A percentile compares a stretch with the other conserved stretches of the same genome.
phyloP scores from a whole-genome alignment of 2,113 vertebrate species.

The Scolopax mira region DNA sequence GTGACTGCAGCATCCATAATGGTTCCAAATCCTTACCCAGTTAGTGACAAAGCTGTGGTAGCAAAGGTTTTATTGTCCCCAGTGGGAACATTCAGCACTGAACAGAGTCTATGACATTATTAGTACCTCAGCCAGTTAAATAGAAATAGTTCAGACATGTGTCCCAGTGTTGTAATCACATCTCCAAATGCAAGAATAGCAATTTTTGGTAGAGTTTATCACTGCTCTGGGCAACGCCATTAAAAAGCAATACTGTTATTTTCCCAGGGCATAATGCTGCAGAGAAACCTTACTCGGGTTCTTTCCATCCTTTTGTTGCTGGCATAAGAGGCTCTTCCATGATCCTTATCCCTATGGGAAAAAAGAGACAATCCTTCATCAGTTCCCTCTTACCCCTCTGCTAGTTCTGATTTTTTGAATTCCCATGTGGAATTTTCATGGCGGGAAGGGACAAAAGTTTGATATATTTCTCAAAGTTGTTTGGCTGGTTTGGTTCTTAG shows the following conservation, averaged over 20 bases:
- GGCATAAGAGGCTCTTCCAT: neutral
- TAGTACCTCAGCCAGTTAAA: slow-evolving; percentile 27
- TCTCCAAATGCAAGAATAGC: slow-evolving; percentile 36
- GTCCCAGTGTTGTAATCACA: neutral
- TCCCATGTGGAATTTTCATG: neutral
- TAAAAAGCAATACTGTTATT: neutral
- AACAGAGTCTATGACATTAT: neutral
- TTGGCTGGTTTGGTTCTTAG: neutral
- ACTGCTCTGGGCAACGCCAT: slow-evolving; percentile 19
- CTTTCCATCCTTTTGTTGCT: neutral
- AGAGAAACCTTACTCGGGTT: neutral
- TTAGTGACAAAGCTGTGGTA: neutral
- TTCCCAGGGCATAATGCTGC: neutral
- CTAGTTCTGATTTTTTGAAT: neutral
- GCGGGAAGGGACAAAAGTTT: neutral
- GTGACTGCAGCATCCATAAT: neutral
- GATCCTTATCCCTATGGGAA: neutral
- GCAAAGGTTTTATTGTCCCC: neutral
- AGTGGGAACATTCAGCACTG: neutral
- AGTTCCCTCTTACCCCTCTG: neutral
- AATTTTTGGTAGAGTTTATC: slow-evolving; percentile 23
- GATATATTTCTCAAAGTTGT: neutral
- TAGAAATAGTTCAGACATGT: slow-evolving; percentile 2
- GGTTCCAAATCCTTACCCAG: neutral
- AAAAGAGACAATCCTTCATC: neutral